Evolutionary conservation across 2,888 invertebrate genomes (phyloP).

Genomic region (Conomelus anceps): DNA sequence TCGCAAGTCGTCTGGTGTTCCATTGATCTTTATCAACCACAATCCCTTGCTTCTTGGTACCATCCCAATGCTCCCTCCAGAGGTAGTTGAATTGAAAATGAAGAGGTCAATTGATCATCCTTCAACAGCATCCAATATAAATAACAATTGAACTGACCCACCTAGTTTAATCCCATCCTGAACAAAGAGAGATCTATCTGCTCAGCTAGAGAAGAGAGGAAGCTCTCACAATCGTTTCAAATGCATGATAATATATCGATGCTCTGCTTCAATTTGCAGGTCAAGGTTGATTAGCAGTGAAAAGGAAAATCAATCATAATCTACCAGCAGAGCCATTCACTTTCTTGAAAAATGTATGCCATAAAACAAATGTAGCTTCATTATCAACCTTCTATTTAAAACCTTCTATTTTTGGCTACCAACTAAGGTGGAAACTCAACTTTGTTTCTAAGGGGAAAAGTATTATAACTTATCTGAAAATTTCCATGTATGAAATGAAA

Average conservation of each 20-base stretch:
- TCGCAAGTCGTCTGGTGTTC: not conserved
- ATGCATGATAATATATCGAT: not conserved
- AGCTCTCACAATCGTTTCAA: not conserved
- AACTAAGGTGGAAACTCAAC: not conserved
- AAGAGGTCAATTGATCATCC: not conserved
- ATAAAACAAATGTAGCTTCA: not conserved
- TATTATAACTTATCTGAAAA: not conserved
- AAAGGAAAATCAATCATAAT: not conserved
- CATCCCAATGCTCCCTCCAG: too few species aligned
- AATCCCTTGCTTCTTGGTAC: not conserved
- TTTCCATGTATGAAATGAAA: not conserved
- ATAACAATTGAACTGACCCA: not conserved
- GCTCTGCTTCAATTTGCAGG: not conserved
- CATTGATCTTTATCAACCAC: not conserved
- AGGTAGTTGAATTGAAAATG: not conserved
- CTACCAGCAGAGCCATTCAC: not conserved
- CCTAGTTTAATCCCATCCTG: not conserved
- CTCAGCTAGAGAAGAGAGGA: not conserved
- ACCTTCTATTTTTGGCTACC: not conserved
- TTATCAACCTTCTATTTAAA: not conserved
- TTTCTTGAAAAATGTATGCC: not conserved
- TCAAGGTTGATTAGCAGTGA: not conserved
- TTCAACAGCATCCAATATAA: not conserved
- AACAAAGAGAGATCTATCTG: not conserved
- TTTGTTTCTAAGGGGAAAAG: not conserved